Percentiles rank a stretch among this genome's conserved stretches.
Conservation (phyloP, 2,797 vertebrate species). For the Cephalopachus bancanus region DNA sequence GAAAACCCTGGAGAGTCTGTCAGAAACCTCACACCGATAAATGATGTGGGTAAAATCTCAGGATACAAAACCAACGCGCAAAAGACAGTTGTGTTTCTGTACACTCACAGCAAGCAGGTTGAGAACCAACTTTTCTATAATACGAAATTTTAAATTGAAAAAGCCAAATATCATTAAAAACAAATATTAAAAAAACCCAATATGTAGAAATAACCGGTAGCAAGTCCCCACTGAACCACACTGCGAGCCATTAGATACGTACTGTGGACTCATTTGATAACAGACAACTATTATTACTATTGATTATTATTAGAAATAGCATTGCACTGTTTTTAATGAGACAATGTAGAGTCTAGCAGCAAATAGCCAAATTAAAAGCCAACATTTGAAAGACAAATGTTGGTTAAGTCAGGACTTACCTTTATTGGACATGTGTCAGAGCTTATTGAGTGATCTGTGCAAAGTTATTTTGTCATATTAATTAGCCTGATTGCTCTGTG, state of each 20-base stretch:
- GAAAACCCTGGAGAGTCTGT: no score
- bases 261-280: neutral
- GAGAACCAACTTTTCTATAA: neutral
- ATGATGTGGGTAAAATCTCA: no score
- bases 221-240: neutral
- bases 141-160: slow-evolving; percentile 34
- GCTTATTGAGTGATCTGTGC: neutral
- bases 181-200: neutral
- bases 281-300: neutral
- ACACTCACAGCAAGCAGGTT: no score
- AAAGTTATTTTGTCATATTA: neutral
- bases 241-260: neutral
- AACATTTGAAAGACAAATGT: neutral
- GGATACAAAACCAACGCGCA: no score
- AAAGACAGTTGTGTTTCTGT: no score
- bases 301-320: neutral
- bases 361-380: neutral
- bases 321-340: neutral
- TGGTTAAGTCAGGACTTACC: neutral
- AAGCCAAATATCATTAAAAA: neutral
- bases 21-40: no score
- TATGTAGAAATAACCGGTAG: neutral
- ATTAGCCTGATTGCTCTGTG: neutral
- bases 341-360: neutral
- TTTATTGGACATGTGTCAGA: neutral